A percentile compares a stretch with the other conserved stretches of the same genome.
These are phyloP conservation scores for Lophochroa leadbeateri DNA, from an alignment of 2,113 vertebrate species.

Conservation along the genomic window DNA sequence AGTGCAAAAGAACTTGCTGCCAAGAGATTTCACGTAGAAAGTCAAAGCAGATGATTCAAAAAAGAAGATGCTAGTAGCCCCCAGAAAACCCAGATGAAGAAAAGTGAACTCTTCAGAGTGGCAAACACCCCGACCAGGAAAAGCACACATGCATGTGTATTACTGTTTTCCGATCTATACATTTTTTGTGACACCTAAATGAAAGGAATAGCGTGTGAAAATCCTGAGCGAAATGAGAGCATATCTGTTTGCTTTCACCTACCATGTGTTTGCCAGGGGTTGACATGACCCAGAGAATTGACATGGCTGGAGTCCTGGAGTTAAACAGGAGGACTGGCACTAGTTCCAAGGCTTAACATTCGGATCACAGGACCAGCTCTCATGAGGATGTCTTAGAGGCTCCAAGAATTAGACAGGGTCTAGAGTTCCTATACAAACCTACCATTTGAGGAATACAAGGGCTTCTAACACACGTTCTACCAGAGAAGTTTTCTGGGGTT, in stretches of 20 bases:
- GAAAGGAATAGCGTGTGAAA: background rate
- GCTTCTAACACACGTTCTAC: background rate
- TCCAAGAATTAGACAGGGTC: background rate
- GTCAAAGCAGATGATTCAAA: constrained; percentile 1
- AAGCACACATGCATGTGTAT: background rate
- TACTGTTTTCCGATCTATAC: background rate
- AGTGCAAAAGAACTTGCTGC: background rate
- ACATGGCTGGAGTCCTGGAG: background rate
- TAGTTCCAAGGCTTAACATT: background rate
- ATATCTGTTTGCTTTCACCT: background rate
- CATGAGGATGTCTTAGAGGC: background rate
- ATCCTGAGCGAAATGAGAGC: background rate
- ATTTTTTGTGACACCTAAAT: background rate
- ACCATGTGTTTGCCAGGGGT: background rate
- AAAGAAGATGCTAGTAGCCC: background rate
- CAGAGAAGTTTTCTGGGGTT: background rate
- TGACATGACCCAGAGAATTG: background rate
- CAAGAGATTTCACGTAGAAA: background rate
- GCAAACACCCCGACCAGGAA: accelerated
- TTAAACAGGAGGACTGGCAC: background rate
- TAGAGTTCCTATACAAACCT: background rate
- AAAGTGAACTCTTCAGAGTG: background rate
- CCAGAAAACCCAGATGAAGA: background rate
- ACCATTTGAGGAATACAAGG: background rate
- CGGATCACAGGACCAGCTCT: background rate